Base-by-base conservation (phyloP, 2,888 invertebrate genomes). In the Caenorhabditis sp. region DNA sequence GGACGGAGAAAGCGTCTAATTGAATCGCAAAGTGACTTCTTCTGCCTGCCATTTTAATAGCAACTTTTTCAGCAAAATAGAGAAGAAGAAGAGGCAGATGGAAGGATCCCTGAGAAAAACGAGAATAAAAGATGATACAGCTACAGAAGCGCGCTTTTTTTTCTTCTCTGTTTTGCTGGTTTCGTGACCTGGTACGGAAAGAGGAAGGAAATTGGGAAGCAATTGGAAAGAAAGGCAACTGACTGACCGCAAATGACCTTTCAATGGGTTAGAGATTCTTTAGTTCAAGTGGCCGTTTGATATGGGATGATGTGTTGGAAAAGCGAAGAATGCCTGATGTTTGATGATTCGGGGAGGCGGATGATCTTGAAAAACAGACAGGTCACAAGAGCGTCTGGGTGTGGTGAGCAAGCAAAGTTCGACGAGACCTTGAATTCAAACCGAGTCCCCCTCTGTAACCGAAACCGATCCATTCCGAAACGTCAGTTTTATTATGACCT, bases 281-380 rank as follows among this genome's bases (percentile, higher is more conserved):
- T 50, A 30, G 50, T 50, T 50, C 50, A 30, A 32, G 27, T 30
- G 32, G 20, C 32, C n/a, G 46, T 46, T 46, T 46, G 46, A 50
- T 50, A 41, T 41, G n/a, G n/a, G n/a, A n/a, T n/a, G n/a, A n/a
- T n/a, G n/a, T n/a, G n/a, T n/a, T n/a, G 32, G 11, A 8, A 11
- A 8, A 11, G 6, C 32, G 35, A 35, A 35, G 35, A 35, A 13
- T 13, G 13, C 9, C 4, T 35, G 35, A 35, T 35, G 9, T 35
- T 13, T 9, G 35, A 35, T 35, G 35, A 35, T 35, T 35, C 30
- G 30, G n/a, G n/a, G n/a, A n/a, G n/a, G n/a, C n/a, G n/a, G n/a
- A 7, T 30, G 30, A 9, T 30, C 35, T 35, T 35, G 6, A 35
- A 2, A 13, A 13, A 35, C 35, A 3, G 9, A 35, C 9, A 35